Evolutionary conservation across 2,888 invertebrate species (phyloP), one percentile per base, ranked within the genome.

Genomic region (Tholera decimalis): DNA sequence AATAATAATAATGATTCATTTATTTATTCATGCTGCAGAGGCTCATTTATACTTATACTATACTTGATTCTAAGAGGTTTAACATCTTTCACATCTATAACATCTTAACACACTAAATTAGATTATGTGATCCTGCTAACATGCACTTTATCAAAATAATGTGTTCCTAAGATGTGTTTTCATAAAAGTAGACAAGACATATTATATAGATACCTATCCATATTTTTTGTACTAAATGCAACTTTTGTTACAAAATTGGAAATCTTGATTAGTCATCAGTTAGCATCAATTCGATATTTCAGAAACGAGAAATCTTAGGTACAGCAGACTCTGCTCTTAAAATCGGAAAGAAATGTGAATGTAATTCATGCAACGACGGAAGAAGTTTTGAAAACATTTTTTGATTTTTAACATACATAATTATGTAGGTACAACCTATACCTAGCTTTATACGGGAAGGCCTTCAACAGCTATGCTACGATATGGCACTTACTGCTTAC

Each of bases 251-350:
- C 20, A 54, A 49, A 58, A 59, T 59, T 49, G 62, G 57, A 68
- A 58, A 68, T 65, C 33, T 57, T 24, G 54, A 64, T 74, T 67
- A 67, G 46, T 71, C 70, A 71, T 44, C 69, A 33, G 26, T 28
- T 59, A 74, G 43, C 56, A 54, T 65, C 59, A 56, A 56, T 22
- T 53, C 47, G 43, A 43, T 54, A 53, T 74, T 58, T 68, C 33
- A 24, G 28, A 50, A 49, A 26, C 28, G 39, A 43, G 43, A 65
- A 43, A 47, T 49, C 30, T 37, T 49, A 41, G 20, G 11, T 30
- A 53, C 3, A 24, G n/a, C 3, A 24, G n/a, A 71, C 9, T n/a
- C n/a, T 39, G 24, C 37, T 76, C 6, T 51, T 44, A 20, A 37
- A 33, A 41, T 3, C 24, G 1, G 0, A 24, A 26, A 55, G 46